Conservation (phyloP, 1,140 invertebrate species). For the Pachyrhynchus sulphureomaculatus region DNA sequence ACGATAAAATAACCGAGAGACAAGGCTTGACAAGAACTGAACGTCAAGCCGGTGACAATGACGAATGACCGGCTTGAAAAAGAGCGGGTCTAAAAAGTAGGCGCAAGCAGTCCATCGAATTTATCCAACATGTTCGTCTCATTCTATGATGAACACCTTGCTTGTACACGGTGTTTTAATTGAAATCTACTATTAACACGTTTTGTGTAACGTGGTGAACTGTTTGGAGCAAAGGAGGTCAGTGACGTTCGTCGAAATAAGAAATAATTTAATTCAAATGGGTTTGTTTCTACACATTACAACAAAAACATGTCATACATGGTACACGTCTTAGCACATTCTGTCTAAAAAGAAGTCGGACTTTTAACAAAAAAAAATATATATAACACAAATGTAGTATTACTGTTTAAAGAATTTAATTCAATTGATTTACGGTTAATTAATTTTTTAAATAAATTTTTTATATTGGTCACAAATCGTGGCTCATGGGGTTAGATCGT, state of each 20-base stretch:
- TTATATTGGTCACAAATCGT: too few species aligned
- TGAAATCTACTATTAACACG: constrained; percentile 49
- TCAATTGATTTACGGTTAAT: too few species aligned
- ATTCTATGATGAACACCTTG: constrained; percentile 49
- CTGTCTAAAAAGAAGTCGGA: too few species aligned
- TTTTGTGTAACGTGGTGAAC: constrained; percentile 42
- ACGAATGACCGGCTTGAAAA: constrained; percentile 23
- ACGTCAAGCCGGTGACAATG: constrained; percentile 19
- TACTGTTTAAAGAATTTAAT: too few species aligned
- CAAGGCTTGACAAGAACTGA: constrained; percentile 20
- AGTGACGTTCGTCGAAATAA: constrained; percentile 14
- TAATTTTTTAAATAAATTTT: too few species aligned
- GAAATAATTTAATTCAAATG: too few species aligned
- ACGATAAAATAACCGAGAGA: constrained; percentile 10
- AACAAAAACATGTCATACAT: too few species aligned
- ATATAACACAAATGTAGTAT: too few species aligned
- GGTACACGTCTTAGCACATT: too few species aligned
- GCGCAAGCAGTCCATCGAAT: constrained; percentile 30
- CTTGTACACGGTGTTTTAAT: constrained; percentile 47
- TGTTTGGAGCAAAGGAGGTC: constrained; percentile 10
- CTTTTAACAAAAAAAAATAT: too few species aligned
- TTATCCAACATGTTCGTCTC: constrained; percentile 40
- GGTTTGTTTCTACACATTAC: too few species aligned
- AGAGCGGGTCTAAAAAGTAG: constrained; percentile 31
- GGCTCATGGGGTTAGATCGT: too few species aligned